Conservation (phyloP, 2,113 vertebrate species). For the Camelus bactrianus region DNA sequence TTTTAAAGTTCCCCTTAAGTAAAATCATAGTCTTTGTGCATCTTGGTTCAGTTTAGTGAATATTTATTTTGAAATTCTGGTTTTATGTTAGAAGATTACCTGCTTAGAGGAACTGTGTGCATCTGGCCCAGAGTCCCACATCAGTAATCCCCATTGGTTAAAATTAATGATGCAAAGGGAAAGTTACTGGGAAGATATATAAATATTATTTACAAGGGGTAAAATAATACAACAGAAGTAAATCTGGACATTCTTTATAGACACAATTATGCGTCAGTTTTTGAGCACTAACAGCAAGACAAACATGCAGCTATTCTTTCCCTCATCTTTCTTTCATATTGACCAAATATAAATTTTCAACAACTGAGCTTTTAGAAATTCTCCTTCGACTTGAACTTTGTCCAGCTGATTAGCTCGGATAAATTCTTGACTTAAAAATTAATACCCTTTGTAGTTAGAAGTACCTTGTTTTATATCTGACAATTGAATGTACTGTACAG, state of each 20-base stretch:
- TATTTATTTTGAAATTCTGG: slow-evolving; percentile 52
- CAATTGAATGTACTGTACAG: background rate
- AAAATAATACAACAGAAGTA: background rate
- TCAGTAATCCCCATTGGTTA: background rate
- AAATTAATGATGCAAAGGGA: slow-evolving; percentile 47
- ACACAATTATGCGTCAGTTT: slow-evolving; percentile 18
- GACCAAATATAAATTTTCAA: slow-evolving; percentile 13
- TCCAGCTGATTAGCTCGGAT: slow-evolving; percentile 19
- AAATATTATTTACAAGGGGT: background rate
- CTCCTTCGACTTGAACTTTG: background rate
- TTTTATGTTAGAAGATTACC: background rate
- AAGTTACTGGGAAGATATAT: background rate
- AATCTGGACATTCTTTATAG: background rate
- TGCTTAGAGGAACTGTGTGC: background rate
- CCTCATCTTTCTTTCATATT: background rate
- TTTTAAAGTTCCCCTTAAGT: background rate
- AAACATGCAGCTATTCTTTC: slow-evolving; percentile 1
- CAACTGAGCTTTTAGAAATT: slow-evolving; percentile 48
- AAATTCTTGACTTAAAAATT: slow-evolving; percentile 43
- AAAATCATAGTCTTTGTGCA: slow-evolving; percentile 20
- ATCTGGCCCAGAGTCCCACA: background rate
- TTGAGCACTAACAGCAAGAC: background rate
- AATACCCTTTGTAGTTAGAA: slow-evolving; percentile 46
- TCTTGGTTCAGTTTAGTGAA: slow-evolving; percentile 24
- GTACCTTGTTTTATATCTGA: slow-evolving; percentile 52